Percentiles rank a stretch among this genome's conserved stretches.
Evolutionary conservation across 2,113 vertebrate genomes (phyloP).

Genomic region (Taurulus bubalis): DNA sequence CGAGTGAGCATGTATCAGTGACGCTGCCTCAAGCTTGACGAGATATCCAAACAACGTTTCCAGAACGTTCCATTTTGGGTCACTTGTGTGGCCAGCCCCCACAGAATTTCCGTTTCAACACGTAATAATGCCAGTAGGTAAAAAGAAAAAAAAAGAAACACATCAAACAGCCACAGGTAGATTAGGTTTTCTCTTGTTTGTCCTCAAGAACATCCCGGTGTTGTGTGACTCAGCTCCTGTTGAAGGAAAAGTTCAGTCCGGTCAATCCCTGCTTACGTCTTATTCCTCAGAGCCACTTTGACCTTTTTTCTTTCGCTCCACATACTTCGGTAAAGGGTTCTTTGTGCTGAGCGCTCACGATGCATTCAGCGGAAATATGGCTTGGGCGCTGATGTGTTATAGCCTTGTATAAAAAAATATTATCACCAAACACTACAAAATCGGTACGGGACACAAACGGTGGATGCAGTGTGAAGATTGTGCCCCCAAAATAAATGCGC

Average conservation of each 20-base stretch:
- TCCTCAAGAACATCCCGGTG: slow-evolving; percentile 32
- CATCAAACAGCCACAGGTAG: slow-evolving; percentile 70
- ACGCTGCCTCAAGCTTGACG: slow-evolving; percentile 33
- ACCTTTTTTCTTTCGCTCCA: slow-evolving; percentile 34
- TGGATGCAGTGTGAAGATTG: slow-evolving; percentile 22
- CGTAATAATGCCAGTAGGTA: slow-evolving; percentile 37
- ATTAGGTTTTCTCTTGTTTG: slow-evolving; percentile 57
- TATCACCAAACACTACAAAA: slow-evolving; percentile 43
- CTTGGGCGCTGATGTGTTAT: slow-evolving; percentile 53
- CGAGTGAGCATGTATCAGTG: slow-evolving; percentile 51
- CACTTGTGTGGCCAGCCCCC: slow-evolving; percentile 72
- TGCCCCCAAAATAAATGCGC: slow-evolving; percentile 44
- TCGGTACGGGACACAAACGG: slow-evolving; percentile 31
- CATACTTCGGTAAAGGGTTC: slow-evolving; percentile 73
- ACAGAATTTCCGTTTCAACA: slow-evolving; percentile 54
- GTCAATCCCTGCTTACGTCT: slow-evolving; percentile 27
- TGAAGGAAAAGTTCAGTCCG: slow-evolving; percentile 39
- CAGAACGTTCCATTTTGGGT: slow-evolving; percentile 69
- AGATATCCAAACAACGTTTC: slow-evolving; percentile 65
- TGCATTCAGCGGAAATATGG: slow-evolving; percentile 70
- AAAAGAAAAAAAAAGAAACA: slow-evolving; percentile 47
- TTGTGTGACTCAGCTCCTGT: slow-evolving; percentile 41
- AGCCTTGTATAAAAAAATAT: slow-evolving; percentile 56
- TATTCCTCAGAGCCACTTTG: slow-evolving; percentile 17
- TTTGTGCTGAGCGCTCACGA: slow-evolving; percentile 44